Evolutionary conservation across 2,888 invertebrate species (phyloP), one percentile per base, ranked within the genome.

Genomic region (Crematogaster levior): DNA sequence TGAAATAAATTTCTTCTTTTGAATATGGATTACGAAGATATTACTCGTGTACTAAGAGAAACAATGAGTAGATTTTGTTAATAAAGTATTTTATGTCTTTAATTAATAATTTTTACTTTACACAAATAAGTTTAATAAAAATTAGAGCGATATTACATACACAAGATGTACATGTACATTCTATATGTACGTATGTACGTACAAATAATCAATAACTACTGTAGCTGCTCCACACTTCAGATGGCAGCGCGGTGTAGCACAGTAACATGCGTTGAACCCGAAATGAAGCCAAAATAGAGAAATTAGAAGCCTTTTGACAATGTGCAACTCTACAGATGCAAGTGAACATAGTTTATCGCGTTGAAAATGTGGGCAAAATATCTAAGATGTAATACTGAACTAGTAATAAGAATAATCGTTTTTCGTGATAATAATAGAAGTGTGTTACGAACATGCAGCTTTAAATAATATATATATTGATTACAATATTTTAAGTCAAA

Each of bases 121-220:
- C 3, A 15, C 40, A 24, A 68, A 56, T 70, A 12, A 24, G 9
- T 51, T n/a, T n/a, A n/a, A 61, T 63, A 43, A 21, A 58, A 37
- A 48, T 12, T 18, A 18, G 4, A 18, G 4, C 34, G 15, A 30
- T 18, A 43, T 56, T 12, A 51, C 21, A 51, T 9, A 21, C n/a
- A 21, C 7, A 51, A 0, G 2, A 21, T 30, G 12, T 18, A 58
- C 46, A 34, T 34, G 18, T 60, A 51, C 65, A 34, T 30, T 30
- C 10, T 46, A 18, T 61, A 24, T 56, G n/a, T n/a, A n/a, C n/a
- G n/a, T n/a, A 65, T 27, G 34, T 63, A n/a, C 51, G 34, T 27
- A 51, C 58, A 86, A 89, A 84, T 87, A 89, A 89, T 89, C 89
- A 89, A 89, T 89, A 89, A 85, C 77, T 81, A 53, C 65, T 66